Percentiles rank a stretch among this genome's conserved stretches.
Conservation (phyloP, 2,113 vertebrate genomes). For the Macrotis lagotis region DNA sequence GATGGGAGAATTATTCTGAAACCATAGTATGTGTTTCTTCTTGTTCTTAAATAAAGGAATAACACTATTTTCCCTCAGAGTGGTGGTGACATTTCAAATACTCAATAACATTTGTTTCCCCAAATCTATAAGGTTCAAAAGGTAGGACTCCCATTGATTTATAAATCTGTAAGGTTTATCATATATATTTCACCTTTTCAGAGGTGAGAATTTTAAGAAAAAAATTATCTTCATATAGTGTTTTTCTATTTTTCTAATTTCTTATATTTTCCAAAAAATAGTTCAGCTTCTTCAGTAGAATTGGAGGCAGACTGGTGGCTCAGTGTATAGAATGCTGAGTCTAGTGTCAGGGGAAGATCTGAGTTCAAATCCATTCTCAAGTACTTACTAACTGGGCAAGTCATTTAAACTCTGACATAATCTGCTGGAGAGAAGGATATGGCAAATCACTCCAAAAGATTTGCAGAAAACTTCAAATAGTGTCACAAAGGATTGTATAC, state of each 20-base stretch:
- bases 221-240: background rate
- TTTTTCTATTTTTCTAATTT: background rate
- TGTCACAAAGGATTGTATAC: too few species aligned
- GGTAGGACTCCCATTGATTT: background rate
- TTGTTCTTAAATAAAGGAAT: background rate
- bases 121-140: background rate
- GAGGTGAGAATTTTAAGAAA: background rate
- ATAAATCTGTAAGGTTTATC: background rate
- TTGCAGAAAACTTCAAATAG: too few species aligned
- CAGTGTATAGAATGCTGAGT: too few species aligned
- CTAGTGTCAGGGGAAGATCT: too few species aligned
- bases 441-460: too few species aligned
- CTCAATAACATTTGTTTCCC: background rate
- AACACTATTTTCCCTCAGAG: background rate
- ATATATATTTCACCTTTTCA: background rate
- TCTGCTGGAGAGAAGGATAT: too few species aligned
- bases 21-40: too few species aligned
- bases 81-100: background rate
- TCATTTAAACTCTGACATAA: too few species aligned
- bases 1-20: background rate
- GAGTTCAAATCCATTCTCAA: too few species aligned
- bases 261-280: background rate
- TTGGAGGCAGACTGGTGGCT: too few species aligned
- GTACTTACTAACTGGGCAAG: too few species aligned
- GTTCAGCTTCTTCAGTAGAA: background rate